Base-by-base conservation (phyloP, 2,113 vertebrate species). In the Hipposideros armiger region DNA sequence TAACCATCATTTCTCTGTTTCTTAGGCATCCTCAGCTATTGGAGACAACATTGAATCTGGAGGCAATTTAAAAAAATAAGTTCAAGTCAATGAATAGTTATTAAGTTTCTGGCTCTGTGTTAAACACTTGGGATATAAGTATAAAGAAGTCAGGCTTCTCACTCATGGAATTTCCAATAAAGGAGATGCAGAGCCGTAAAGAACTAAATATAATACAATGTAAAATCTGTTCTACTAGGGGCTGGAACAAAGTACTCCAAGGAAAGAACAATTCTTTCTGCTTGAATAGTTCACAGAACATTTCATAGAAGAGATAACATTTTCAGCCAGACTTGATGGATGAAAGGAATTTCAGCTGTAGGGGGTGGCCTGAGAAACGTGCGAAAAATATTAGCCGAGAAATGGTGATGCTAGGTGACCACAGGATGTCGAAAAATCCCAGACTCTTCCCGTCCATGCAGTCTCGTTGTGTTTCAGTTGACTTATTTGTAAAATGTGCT, bases 281-380 rank as follows among this genome's bases (percentile, higher is more conserved):
- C 50, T 60, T 94, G 45, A 86, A 94, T 56, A 92, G 40, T 67
- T 91, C 81, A 69, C 11, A 62, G 87, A 91, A 30, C n/a, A 36
- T 42, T 82, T 91, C 82, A 66, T 64, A 83, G 62, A 78, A 82
- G 50, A 94, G 40, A 88, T 30, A 94, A 58, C 11, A 94, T n/a
- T 93, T 96, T 87, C 47, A 96, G 64, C 16, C 19, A 94, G 42
- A 85, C 32, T 91, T 97, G 77, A 93, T 74, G 32, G 62, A 96
- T 96, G 77, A 77, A 74, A 91, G 30, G 45, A 76, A 78, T 95
- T 66, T 88, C 36, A 94, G n/a, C 36, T 85, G 24, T 70, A 84
- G 45, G 14, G 30, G 30, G 47, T 92, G 47, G n/a, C 58, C 26
- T 22, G 62, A 69, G 86, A 91, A 40, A 78, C 0, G 4, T 95